Evolutionary conservation across 2,797 vertebrate species (phyloP), one percentile per base, ranked within the genome.

Genomic region (Lepilemur septentrionalis): DNA sequence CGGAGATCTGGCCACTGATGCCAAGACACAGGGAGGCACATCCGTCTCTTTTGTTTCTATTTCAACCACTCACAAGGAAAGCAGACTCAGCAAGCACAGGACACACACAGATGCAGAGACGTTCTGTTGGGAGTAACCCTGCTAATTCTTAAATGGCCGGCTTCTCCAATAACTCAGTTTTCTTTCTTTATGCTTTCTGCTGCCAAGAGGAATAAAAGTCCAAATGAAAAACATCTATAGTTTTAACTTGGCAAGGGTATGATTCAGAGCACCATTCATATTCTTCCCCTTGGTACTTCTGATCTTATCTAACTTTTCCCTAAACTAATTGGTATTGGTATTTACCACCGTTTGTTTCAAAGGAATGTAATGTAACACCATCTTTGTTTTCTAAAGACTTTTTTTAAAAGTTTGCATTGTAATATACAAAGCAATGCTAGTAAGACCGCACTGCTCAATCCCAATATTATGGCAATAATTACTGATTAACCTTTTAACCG

Each of bases 361-460:
- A 94, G 82, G 43, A 84, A 92, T 81, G 43, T 17, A 93, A 78
- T n/a, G 30, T 25, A n/a, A 94, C 43, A 83, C n/a, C 4, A 5
- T 50, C n/a, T 94, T 94, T 93, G 57, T 85, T 92, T 87, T 65
- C 78, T 80, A 88, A 84, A 75, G 57, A 52, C 32, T 55, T 91
- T 73, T 61, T 73, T n/a, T 25, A 35, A 30, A 46, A 20, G 23
- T 87, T 94, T 73, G 55, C 12, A 73, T 78, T 80, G 41, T 38
- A 63, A 91, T 15, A 38, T 2, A 35, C 67, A 94, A 90, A 95
- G 63, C 48, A 82, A 73, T 15, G 18, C 8, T n/a, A 48, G 35
- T 46, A 67, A 93, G 30, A 81, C 15, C 43, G 17, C 7, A 6
- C 4, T 72, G 41, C 30, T 96, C 85, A 78, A 73, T 57, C 41